phyloP scores from a whole-genome alignment of 92 coral and sea anemone genomes.

The Epizoanthus illoricatus region DNA sequence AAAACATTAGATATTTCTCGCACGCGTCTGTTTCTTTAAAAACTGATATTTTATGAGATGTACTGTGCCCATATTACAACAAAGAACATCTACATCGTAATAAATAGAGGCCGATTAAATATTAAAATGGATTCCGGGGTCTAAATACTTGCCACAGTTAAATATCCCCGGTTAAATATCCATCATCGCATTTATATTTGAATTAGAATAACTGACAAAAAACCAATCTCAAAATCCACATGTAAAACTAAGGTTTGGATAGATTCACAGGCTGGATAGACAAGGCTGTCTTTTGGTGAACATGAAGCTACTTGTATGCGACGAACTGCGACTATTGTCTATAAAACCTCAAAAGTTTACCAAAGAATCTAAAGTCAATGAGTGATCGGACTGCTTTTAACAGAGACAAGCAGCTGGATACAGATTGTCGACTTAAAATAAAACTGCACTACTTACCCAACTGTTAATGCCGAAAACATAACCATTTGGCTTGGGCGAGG shows the following conservation, averaged over 20 bases:
- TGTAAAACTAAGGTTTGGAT: background rate
- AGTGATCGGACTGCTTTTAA: background rate
- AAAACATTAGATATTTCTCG: background rate
- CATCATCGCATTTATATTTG: too few species aligned
- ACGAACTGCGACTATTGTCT: background rate
- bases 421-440: background rate
- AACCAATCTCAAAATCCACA: too few species aligned
- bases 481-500: constrained; percentile 70
- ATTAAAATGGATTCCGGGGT: background rate
- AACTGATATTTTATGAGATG: background rate
- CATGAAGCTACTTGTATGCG: background rate
- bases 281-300: background rate
- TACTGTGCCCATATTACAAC: background rate
- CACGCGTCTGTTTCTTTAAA: background rate
- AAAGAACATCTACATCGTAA: background rate
- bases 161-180: too few species aligned
- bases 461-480: constrained; percentile 96
- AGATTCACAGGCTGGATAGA: background rate
- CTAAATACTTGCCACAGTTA: too few species aligned
- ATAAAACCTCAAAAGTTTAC: background rate
- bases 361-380: constrained; percentile 1
- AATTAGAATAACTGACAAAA: too few species aligned
- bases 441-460: constrained; percentile 80
- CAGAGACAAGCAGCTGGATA: background rate
- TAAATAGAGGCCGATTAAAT: background rate